These are phyloP conservation scores for Cololabis saira DNA, from an alignment of 2,113 vertebrate species.

Conservation along the genomic window DNA sequence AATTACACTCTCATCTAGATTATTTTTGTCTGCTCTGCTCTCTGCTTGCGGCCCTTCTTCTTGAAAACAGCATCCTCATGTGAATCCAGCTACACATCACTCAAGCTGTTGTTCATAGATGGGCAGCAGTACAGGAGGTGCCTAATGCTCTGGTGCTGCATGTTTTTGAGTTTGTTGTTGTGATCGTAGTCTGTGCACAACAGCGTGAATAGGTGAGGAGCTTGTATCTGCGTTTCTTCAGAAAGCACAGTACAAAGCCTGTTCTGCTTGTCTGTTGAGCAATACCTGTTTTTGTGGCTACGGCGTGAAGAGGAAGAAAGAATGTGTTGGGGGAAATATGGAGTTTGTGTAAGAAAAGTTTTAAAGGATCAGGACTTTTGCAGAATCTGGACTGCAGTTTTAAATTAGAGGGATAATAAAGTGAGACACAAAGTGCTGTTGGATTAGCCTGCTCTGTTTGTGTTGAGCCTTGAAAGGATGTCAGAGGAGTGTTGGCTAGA, in stretches of 20 bases:
- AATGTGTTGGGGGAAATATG: constrained; percentile 52
- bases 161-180: constrained; percentile 21
- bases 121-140: background rate
- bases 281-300: constrained; percentile 74
- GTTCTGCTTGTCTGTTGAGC: constrained; percentile 82
- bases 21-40: background rate
- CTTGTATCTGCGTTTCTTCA: constrained; percentile 20
- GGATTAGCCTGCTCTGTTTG: constrained; percentile 36
- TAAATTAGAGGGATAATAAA: constrained; percentile 6
- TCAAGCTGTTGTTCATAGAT: background rate
- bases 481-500: background rate
- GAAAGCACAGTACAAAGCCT: constrained; percentile 60
- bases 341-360: constrained; percentile 40
- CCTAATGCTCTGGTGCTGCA: background rate
- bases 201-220: constrained; percentile 22
- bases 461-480: constrained; percentile 25
- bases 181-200: constrained; percentile 10
- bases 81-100: background rate
- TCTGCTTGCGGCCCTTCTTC: background rate
- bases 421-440: constrained; percentile 22
- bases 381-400: background rate
- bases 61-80: constrained; percentile 7
- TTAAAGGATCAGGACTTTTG: constrained; percentile 15
- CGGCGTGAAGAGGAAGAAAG: constrained; percentile 24
- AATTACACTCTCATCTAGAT: no score